phyloP scores from a whole-genome alignment of 1,140 invertebrate species.

The Drosophila ogumai region DNA sequence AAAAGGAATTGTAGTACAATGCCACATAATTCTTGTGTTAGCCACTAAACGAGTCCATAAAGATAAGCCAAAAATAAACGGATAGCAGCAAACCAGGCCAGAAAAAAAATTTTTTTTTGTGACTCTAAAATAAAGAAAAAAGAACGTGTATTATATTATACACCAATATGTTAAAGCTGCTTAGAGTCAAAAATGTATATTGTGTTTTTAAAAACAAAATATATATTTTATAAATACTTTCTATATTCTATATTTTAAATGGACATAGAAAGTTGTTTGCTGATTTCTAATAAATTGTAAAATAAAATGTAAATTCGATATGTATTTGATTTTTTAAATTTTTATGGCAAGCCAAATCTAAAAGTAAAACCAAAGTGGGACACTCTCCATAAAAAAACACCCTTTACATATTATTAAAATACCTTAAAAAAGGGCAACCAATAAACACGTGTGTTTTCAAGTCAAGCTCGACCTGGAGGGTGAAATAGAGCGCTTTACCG shows the following conservation, averaged over 20 bases:
- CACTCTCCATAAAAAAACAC: background rate
- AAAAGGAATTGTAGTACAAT: conserved; percentile 31
- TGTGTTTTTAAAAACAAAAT: no score
- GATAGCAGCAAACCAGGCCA: conserved; percentile 43
- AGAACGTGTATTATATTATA: no score
- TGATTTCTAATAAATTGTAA: no score
- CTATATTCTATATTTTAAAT: no score
- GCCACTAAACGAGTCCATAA: conserved; percentile 82
- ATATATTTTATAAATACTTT: no score
- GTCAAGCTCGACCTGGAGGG: conserved; percentile 17
- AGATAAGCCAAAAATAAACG: conserved; percentile 69
- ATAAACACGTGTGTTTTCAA: conserved; percentile 6
- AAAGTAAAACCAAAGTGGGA: no score
- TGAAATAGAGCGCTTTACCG: conserved; percentile 58
- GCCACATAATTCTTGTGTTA: conserved; percentile 67
- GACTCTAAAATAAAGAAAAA: background rate
- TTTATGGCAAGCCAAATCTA: background rate
- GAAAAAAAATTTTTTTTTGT: conserved; percentile 27
- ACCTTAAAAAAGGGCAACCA: conserved; percentile 12
- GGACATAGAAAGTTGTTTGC: no score
- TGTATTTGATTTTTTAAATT: background rate
- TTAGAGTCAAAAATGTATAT: no score
- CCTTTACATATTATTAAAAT: background rate
- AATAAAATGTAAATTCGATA: background rate
- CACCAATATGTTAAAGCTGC: no score